phyloP scores from a whole-genome alignment of 30 jellyfish, hydroid and myxozoan genomes.

The Haliclystus octoradiatus region DNA sequence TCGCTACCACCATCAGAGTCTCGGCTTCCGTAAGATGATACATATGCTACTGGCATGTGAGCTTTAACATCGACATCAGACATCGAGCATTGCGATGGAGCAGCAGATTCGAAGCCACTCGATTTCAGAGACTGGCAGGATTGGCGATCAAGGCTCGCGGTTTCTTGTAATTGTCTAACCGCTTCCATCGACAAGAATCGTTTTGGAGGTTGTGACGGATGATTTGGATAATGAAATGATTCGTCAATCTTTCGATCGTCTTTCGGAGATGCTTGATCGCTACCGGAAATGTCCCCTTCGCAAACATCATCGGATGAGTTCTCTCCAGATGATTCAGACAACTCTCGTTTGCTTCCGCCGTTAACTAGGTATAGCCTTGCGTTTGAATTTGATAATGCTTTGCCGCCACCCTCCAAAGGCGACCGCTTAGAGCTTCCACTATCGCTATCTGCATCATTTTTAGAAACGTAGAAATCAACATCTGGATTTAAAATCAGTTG shows the following conservation, averaged over 20 bases:
- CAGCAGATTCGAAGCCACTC: conserved; percentile 87
- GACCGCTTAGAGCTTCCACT: background rate
- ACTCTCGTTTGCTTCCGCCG: conserved; percentile 4
- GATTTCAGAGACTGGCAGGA: conserved; percentile 13
- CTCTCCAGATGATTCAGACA: conserved; percentile 7
- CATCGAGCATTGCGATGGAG: conserved; percentile 56
- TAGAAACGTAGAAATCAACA: background rate
- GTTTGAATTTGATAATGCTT: background rate
- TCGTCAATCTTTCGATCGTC: background rate
- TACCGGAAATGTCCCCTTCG: conserved; percentile 27
- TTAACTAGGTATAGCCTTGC: conserved; percentile 3
- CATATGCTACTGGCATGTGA: background rate
- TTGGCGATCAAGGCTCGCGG: background rate
- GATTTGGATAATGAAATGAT: background rate
- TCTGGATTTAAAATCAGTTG: background rate
- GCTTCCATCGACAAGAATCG: background rate
- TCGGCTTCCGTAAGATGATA: background rate
- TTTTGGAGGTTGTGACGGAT: background rate
- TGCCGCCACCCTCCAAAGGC: background rate
- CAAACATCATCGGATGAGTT: conserved; percentile 36
- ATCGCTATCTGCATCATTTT: background rate
- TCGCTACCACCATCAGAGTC: conserved; percentile 85
- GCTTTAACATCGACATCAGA: conserved; percentile 61
- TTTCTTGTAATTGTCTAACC: background rate
- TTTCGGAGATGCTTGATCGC: conserved; percentile 9